These are phyloP conservation scores for Drosophila nigromelanica DNA, from an alignment of 1,140 invertebrate genomes.

Conservation along the genomic window DNA sequence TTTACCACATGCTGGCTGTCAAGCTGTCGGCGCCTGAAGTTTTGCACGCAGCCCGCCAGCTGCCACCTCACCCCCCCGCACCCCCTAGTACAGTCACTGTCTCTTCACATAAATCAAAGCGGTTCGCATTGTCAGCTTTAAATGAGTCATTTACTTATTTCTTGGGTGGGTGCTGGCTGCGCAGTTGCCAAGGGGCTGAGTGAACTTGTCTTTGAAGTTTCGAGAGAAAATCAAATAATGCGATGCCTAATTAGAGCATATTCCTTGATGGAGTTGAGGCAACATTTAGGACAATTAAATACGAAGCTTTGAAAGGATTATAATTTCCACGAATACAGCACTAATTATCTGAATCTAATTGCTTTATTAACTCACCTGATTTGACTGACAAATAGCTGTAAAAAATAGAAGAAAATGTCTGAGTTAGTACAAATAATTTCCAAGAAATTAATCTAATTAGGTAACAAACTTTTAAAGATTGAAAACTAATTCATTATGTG, in stretches of 20 bases:
- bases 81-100: not conserved
- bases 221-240: conserved; percentile 41
- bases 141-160: conserved; percentile 55
- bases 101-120: conserved; percentile 57
- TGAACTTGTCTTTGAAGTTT: conserved; percentile 42
- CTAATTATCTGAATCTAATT: not conserved
- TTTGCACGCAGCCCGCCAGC: conserved; percentile 30
- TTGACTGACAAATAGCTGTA: conserved; percentile 51
- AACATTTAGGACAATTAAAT: conserved; percentile 29
- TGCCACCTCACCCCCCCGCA: not conserved
- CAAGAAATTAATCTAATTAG: not conserved
- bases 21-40: conserved; percentile 45
- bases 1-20: conserved; percentile 51
- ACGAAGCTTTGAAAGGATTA: conserved; percentile 1
- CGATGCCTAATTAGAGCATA: conserved; percentile 50
- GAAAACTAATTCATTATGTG: not conserved
- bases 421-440: conserved; percentile 11
- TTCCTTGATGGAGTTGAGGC: too few relatives aligned
- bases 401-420: conserved; percentile 17
- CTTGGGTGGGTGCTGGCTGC: not conserved
- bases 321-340: not conserved
- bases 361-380: conserved; percentile 52
- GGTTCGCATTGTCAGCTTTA: conserved; percentile 53
- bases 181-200: not conserved
- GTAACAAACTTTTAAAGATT: not conserved